These are phyloP conservation scores for Choloepus hoffmanni DNA, from an alignment of 2,113 vertebrate genomes.

Conservation along the genomic window DNA sequence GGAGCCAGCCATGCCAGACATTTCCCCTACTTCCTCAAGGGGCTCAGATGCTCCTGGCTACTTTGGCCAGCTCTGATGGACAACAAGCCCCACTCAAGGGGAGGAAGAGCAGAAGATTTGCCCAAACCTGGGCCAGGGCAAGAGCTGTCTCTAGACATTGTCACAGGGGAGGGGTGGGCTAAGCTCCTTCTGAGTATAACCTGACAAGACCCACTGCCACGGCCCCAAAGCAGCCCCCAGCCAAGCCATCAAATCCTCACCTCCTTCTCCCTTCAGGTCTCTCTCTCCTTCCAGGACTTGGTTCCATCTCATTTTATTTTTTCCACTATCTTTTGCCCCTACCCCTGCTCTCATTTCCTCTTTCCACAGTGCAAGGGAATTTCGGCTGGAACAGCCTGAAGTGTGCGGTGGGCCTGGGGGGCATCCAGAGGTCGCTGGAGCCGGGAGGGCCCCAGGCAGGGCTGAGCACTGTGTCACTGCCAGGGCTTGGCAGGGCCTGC, in stretches of 20 bases:
- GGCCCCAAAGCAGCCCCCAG: neutral
- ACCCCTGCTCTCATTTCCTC: slow-evolving; percentile 78
- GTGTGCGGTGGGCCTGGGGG: slow-evolving; percentile 75
- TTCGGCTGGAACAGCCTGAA: slow-evolving; percentile 71
- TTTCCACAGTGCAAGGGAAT: slow-evolving; percentile 78
- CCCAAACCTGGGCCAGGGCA: neutral
- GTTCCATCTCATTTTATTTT: slow-evolving; percentile 66
- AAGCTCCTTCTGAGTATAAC: neutral
- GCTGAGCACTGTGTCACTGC: slow-evolving; percentile 77
- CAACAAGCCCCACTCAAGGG: neutral
- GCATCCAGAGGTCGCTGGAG: slow-evolving; percentile 79
- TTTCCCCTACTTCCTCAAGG: rapidly evolving
- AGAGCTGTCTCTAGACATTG: neutral
- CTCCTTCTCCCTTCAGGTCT: neutral
- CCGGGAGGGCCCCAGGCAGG: slow-evolving; percentile 68
- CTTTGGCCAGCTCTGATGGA: neutral
- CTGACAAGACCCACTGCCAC: neutral
- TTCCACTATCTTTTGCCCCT: slow-evolving; percentile 54
- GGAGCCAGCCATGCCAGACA: neutral
- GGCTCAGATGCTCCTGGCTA: neutral
- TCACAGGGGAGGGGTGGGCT: no score
- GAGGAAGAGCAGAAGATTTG: neutral
- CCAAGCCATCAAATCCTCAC: neutral
- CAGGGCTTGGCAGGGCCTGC: slow-evolving; percentile 76
- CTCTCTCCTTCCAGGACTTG: slow-evolving; percentile 55